Base-by-base conservation (phyloP, 2,797 vertebrate species). In the Hemibagrus guttatus region DNA sequence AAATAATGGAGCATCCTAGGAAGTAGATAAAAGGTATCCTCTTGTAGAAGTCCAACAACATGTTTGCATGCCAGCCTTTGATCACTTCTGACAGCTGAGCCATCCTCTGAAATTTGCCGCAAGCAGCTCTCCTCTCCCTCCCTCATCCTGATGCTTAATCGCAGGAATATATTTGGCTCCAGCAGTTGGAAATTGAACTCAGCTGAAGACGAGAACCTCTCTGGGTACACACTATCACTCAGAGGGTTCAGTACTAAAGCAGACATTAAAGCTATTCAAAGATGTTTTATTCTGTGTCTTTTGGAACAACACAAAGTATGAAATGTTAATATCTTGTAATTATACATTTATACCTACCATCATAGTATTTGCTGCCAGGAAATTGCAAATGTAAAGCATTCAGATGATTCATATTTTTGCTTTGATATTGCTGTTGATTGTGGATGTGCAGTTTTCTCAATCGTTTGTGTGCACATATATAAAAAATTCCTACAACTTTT, bases 61-160 rank as follows among this genome's bases (percentile, higher is more conserved):
- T 88, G 88, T 90, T 86, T 82, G 80, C 21, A 63, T 85, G 69
- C 80, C 64, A 89, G 82, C 54, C 88, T 92, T 90, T 92, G 90
- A 92, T 91, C 89, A 89, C 74, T 86, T 86, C 83, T 88, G 92
- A 92, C 90, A 89, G 90, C 87, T 88, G 85, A 90, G 86, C 88
- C 88, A 84, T 89, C 90, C 88, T 89, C 89, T 85, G 86, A 68
- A 64, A 88, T 90, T 89, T 89, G 91, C 90, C 75, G 80, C 76
- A 76, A 90, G 90, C 86, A 84, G 78, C 52, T 49, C 83, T 39
- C 71, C 58, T 35, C 81, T 54, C 46, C 59, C 82, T 82, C 74
- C 80, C 79, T 71, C 84, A 83, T 81, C 86, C 63, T 75, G 63
- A 78, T n/a, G 85, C 87, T 89, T 89, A 90, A 89, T 89, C 86